Conservation (phyloP, 2,113 vertebrate species). For the Elgaria multicarinata region DNA sequence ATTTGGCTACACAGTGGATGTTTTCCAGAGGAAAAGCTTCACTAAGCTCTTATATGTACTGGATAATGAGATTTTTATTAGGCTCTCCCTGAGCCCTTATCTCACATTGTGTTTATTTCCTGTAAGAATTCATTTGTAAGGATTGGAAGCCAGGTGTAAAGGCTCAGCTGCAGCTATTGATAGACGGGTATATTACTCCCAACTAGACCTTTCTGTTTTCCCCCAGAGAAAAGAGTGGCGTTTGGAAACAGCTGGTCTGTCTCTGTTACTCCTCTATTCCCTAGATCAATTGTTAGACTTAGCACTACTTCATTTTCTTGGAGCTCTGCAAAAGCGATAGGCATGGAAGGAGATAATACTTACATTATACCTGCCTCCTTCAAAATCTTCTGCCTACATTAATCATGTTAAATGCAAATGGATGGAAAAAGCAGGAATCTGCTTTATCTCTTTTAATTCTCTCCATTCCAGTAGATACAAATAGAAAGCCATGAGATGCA, state of each 20-base stretch:
- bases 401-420: not conserved
- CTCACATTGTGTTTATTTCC: slow-evolving; percentile 36
- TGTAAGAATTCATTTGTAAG: not conserved
- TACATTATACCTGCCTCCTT: not conserved
- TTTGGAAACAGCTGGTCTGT: slow-evolving; percentile 8
- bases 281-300: not conserved
- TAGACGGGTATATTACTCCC: not conserved
- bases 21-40: not conserved
- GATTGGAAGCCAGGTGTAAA: not conserved
- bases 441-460: not conserved
- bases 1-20: not conserved
- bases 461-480: not conserved
- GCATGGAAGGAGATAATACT: not conserved
- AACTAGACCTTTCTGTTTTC: not conserved
- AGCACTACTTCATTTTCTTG: not conserved
- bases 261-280: slow-evolving; percentile 3
- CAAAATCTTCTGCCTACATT: not conserved
- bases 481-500: not conserved
- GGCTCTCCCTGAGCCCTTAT: slow-evolving; percentile 27
- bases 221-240: not conserved
- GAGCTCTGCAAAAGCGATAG: not conserved
- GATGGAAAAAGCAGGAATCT: not conserved
- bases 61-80: slow-evolving; percentile 31
- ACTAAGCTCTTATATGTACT: slow-evolving; percentile 4
- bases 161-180: slow-evolving; percentile 15